A percentile compares a stretch with the other conserved stretches of the same genome.
phyloP scores from a whole-genome alignment of 2,888 invertebrate species.

The Schizaphis graminum region DNA sequence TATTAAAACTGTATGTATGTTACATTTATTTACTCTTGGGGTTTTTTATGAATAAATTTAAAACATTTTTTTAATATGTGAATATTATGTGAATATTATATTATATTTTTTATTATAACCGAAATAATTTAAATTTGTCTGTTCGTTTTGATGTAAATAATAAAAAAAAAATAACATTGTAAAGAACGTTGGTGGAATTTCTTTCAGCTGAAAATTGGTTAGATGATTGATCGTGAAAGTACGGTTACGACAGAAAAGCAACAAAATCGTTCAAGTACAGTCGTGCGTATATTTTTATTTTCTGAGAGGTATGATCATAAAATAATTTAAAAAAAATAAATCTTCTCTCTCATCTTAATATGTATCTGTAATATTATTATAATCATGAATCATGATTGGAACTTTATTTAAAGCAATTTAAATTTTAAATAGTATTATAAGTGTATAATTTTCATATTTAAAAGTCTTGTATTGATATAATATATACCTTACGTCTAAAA shows the following conservation, averaged over 20 bases:
- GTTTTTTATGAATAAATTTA: neutral
- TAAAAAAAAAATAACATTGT: neutral
- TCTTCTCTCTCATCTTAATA: neutral
- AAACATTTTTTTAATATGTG: conserved; percentile 9
- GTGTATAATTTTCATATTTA: neutral
- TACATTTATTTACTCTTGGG: neutral
- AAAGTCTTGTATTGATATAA: neutral
- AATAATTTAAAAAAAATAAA: conserved; percentile 23
- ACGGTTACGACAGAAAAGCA: conserved; percentile 53
- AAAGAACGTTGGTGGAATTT: conserved; percentile 27
- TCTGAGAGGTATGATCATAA: neutral
- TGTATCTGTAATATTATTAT: neutral
- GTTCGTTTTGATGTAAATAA: conserved; percentile 13
- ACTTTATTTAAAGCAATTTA: neutral
- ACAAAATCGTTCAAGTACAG: conserved; percentile 38
- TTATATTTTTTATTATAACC: neutral
- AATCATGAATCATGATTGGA: neutral
- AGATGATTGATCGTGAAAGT: conserved; percentile 52
- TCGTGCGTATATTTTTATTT: conserved; percentile 48
- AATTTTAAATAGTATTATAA: neutral
- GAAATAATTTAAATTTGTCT: conserved; percentile 44
- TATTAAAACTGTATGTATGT: neutral
- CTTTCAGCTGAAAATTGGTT: conserved; percentile 40
- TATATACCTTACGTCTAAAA: neutral
- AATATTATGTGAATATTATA: neutral